phyloP scores from a whole-genome alignment of 2,113 vertebrate genomes.

The Progne subis region DNA sequence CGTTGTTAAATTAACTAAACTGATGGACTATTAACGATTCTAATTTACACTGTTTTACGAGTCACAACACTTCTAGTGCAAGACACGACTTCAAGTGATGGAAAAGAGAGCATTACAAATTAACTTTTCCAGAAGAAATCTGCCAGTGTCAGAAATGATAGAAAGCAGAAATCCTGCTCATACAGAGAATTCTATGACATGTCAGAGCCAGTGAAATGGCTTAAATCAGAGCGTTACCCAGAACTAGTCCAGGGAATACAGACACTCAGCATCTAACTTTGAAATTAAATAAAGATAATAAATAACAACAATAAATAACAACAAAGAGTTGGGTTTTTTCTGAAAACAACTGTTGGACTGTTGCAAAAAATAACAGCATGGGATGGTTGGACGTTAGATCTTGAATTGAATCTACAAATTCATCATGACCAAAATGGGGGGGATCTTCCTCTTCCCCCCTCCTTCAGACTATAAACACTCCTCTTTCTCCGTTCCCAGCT shows the following conservation, averaged over 20 bases:
- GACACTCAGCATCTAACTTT: neutral
- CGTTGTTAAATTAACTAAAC: neutral
- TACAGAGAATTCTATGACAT: neutral
- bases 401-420: neutral
- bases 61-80: neutral
- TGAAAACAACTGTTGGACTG: neutral
- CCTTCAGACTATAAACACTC: neutral
- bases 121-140: neutral
- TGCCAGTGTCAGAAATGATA: neutral
- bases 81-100: neutral
- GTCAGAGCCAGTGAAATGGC: neutral
- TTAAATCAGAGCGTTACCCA: neutral
- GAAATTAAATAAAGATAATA: neutral
- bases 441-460: neutral
- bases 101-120: neutral
- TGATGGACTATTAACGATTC: neutral
- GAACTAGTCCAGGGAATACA: neutral
- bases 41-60: neutral
- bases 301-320: neutral
- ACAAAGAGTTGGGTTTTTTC: neutral
- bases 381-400: neutral
- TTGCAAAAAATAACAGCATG: neutral
- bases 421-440: neutral
- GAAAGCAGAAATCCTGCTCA: neutral
- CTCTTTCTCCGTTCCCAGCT: neutral